These are phyloP conservation scores for Hemithea aestivaria DNA, from an alignment of 2,888 invertebrate genomes.

Conservation along the genomic window DNA sequence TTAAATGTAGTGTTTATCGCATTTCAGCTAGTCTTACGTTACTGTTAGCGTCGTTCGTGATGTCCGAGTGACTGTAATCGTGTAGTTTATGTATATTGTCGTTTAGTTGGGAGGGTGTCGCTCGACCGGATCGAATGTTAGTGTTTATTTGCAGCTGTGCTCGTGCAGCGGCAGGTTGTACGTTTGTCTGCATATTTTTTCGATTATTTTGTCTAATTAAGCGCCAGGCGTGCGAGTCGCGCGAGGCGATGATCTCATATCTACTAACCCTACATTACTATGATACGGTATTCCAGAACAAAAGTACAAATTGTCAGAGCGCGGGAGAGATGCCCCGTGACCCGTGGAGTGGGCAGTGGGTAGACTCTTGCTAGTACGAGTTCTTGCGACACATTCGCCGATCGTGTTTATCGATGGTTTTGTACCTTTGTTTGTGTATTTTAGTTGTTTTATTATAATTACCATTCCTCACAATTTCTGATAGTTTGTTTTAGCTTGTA, in stretches of 20 bases:
- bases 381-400: constrained; percentile 39
- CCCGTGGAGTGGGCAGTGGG: no score
- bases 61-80: constrained; percentile 59
- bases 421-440: constrained; percentile 73
- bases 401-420: constrained; percentile 63
- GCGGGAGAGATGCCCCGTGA: constrained; percentile 8
- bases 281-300: constrained; percentile 56
- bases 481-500: constrained; percentile 59
- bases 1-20: constrained; percentile 74
- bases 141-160: constrained; percentile 56
- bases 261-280: constrained; percentile 68
- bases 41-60: constrained; percentile 66
- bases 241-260: constrained; percentile 77
- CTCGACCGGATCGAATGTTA: constrained; percentile 46
- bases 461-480: constrained; percentile 65
- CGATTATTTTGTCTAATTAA: constrained; percentile 66
- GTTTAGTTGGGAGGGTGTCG: constrained; percentile 53
- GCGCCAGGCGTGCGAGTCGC: constrained; percentile 60
- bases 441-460: constrained; percentile 57
- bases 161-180: constrained; percentile 45
- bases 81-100: constrained; percentile 70
- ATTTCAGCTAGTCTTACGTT: constrained; percentile 79
- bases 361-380: constrained; percentile 19
- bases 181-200: constrained; percentile 75
- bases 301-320: constrained; percentile 70